Evolutionary conservation across 2,888 invertebrate genomes (phyloP), one percentile per base, ranked within the genome.

Genomic region (Eupithecia pulchellata): DNA sequence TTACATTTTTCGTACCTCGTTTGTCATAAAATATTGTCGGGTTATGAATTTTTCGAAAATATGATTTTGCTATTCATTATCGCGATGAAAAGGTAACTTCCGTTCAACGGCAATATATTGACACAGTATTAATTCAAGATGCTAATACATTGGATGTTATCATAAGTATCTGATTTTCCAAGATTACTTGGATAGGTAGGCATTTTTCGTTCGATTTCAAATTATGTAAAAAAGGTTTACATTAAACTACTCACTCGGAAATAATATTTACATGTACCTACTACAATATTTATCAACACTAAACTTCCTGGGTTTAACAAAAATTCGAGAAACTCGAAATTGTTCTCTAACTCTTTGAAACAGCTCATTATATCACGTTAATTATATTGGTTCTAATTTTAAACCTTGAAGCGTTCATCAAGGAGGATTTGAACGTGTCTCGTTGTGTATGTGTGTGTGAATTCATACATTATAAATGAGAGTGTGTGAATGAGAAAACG

Each of bases 1-100:
- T 87, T 86, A 89, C 87, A 88, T 91, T 89, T 91, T 88, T 91
- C 87, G 83, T 86, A 81, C 84, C 82, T 84, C 91, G 82, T 92
- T 89, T 88, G 87, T 93, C 91, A 92, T 89, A 84, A 86, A 88
- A 91, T 83, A 85, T 84, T 80, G 85, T 79, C 82, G 32, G 67
- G 61, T 70, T 74, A 69, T 71, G 73, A 71, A 52, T 70, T 68
- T 68, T 73, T 65, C 27, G 30, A 70, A 72, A 61, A 58, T 73
- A 69, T 69, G 42, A 30, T 70, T 72, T 74, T 64, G 65, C 62
- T 69, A 52, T 71, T 71, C 67, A 68, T 71, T 68, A 68, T 55
- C 32, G 29, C 64, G 67, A 60, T 62, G 69, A 73, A 69, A 71
- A 62, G 52, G 63, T 68, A 58, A 29, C 64, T 69, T 71, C 64